Conservation (phyloP, 2,113 vertebrate genomes). For the Salvelinus sp. region DNA sequence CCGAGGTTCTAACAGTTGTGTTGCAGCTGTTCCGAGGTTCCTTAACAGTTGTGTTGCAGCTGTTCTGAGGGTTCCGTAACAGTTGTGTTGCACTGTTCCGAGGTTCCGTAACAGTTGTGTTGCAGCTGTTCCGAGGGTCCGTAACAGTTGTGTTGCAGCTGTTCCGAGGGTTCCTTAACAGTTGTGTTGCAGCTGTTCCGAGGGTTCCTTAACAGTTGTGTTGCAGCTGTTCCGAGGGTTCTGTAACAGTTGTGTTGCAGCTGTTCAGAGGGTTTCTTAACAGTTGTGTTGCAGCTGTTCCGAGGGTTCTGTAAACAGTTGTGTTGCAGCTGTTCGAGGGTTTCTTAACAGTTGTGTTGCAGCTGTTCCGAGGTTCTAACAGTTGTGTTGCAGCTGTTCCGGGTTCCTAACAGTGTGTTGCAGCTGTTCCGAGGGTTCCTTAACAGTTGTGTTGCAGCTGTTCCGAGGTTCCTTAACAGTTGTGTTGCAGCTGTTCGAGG, state of each 20-base stretch:
- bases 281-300: constrained; percentile 30
- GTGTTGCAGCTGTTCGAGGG: constrained; percentile 52
- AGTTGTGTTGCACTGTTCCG: no score
- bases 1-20: no score
- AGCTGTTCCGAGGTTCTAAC: constrained; percentile 47
- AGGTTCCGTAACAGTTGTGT: no score
- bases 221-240: no score
- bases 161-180: constrained; percentile 30
- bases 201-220: constrained; percentile 18
- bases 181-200: constrained; percentile 50
- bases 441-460: no score
- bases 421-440: constrained; percentile 44
- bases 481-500: constrained; percentile 35
- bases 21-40: no score
- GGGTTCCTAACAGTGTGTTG: constrained; percentile 10
- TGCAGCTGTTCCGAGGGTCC: no score
- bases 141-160: constrained; percentile 39
- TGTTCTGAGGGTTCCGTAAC: no score
- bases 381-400: constrained; percentile 25
- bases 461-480: neutral
- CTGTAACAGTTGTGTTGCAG: no score
- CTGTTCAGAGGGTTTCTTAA: no score
- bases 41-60: no score
- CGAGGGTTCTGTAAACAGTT: constrained; percentile 23
- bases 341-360: constrained; percentile 23